Conservation (phyloP, 2,797 vertebrate genomes). For the Cryptoblepharus egeriae region DNA sequence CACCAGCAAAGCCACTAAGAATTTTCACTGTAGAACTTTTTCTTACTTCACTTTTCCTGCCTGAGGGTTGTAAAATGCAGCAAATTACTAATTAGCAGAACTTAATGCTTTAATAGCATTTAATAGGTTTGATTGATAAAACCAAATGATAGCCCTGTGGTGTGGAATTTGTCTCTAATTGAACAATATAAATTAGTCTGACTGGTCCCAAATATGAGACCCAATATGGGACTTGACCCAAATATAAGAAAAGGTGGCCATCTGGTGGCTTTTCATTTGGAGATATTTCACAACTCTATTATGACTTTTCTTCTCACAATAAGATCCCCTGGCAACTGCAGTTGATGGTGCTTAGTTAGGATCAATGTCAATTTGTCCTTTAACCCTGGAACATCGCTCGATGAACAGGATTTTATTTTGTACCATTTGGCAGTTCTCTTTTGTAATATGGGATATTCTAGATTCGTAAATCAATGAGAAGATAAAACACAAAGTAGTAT, state of each 20-base stretch:
- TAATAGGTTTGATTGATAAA: neutral
- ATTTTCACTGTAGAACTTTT: neutral
- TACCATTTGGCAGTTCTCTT: neutral
- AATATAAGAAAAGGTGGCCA: neutral
- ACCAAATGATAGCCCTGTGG: too few relatives aligned
- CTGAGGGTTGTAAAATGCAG: neutral
- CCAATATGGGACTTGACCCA: too few relatives aligned
- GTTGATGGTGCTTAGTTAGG: neutral
- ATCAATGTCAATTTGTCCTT: neutral
- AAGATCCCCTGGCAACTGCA: neutral
- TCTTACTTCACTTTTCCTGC: neutral
- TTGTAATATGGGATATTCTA: neutral
- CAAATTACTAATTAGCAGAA: fast-evolving
- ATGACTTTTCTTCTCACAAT: neutral
- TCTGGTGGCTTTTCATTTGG: neutral
- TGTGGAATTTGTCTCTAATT: too few relatives aligned
- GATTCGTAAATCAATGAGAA: neutral
- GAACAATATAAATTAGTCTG: too few relatives aligned
- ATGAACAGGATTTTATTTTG: neutral
- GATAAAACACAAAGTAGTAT: neutral
- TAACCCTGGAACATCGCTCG: neutral
- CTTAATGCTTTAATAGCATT: neutral
- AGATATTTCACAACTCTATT: neutral
- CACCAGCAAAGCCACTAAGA: slow-evolving; percentile 7
- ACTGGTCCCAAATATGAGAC: too few relatives aligned